phyloP scores from a whole-genome alignment of 2,888 invertebrate genomes.

The Phyto melanocephala region DNA sequence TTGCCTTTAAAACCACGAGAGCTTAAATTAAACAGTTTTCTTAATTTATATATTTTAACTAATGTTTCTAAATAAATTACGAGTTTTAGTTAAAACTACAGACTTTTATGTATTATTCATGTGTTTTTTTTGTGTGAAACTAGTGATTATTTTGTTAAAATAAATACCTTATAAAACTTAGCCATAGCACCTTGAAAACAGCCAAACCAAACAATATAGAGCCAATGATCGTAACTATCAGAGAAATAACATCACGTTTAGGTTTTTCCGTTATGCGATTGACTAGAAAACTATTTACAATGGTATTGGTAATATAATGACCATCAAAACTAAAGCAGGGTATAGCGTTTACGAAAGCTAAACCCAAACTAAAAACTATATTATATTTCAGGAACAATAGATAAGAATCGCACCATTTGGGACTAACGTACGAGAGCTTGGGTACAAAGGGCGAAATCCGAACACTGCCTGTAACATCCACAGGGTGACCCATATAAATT shows the following conservation, averaged over 20 bases:
- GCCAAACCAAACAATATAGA: constrained; percentile 85
- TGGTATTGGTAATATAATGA: constrained; percentile 88
- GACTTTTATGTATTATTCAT: background rate
- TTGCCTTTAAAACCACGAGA: too few relatives aligned
- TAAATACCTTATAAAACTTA: constrained; percentile 73
- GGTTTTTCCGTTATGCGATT: constrained; percentile 80
- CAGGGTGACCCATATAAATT: constrained; percentile 88
- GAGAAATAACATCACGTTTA: constrained; percentile 83
- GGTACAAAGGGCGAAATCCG: constrained; percentile 89
- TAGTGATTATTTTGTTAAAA: constrained; percentile 62
- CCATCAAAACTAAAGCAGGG: constrained; percentile 97
- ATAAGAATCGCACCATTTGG: constrained; percentile 84
- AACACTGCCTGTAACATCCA: constrained; percentile 85
- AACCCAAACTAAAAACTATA: constrained; percentile 91
- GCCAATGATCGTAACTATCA: constrained; percentile 86
- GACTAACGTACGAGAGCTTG: constrained; percentile 81
- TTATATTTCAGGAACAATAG: constrained; percentile 89
- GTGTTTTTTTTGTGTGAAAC: background rate
- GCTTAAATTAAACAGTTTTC: too few relatives aligned
- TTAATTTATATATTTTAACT: too few relatives aligned
- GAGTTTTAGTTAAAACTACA: too few relatives aligned
- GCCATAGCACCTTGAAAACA: constrained; percentile 81
- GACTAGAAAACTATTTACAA: constrained; percentile 82
- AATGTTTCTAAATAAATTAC: too few relatives aligned
- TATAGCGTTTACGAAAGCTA: constrained; percentile 93